Base-by-base conservation (phyloP, 2,113 vertebrate genomes). In the Stigmatopora nigra region DNA sequence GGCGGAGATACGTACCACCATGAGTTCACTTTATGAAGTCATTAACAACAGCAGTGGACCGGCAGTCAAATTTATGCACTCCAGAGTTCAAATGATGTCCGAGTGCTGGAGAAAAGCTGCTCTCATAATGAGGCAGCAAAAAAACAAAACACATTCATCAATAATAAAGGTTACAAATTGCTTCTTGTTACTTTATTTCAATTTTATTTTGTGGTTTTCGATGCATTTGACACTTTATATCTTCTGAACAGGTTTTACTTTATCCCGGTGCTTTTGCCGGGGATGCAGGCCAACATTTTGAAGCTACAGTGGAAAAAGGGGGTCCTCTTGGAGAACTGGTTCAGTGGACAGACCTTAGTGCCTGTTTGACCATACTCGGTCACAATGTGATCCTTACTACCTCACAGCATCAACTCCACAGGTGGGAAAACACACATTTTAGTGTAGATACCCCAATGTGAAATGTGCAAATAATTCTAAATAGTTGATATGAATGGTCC, bases 281-380 rank as follows among this genome's bases (percentile, higher is more conserved):
- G 8, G 67, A 35, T 13, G 78, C 55, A 7, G 89, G 87, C 20
- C 83, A 82, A 76, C 65, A 8, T 35, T 89, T 89, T 57, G 82
- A 80, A 47, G 70, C 84, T 36, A 86, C 87, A 80, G 82, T 89
- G 71, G 79, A 88, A 14, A 74, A 57, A 64, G 89, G 88, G 0
- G 89, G 89, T 49, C 89, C 89, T 60, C 76, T 89, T 0, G 89
- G 89, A 20, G 89, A 90, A 71, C 80, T 90, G 74, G 89, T 90
- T 56, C 89, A 90, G 74, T 90, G 89, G 89, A 87, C 88, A 4
- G 89, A 90, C 76, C 79, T 89, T 48, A 68, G 82, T 7, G 82
- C 82, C 58, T 81, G 84, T 53, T 76, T 90, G 48, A 87, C 81
- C 45, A 69, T 89, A 62, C 72, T 90, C 67, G 89, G 89, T 7